Evolutionary conservation across 2,113 vertebrate species (phyloP).

Genomic region (Mormyrus iriodes): DNA sequence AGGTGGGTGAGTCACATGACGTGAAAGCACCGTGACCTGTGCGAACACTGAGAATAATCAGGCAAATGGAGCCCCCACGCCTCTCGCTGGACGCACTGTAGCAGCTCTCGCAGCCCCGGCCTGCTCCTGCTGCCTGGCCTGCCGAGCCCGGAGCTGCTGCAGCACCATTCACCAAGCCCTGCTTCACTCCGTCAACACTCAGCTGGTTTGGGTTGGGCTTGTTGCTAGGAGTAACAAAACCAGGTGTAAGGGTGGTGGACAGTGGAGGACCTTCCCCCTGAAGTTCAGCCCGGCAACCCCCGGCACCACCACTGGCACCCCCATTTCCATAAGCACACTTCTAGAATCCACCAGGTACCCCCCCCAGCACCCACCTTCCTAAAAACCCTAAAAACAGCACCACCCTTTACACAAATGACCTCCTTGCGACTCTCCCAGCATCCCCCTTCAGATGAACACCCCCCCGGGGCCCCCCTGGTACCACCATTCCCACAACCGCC

Average conservation of each 20-base stretch:
- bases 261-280: not conserved
- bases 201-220: conserved; percentile 99
- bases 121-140: conserved; percentile 48
- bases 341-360: too few relatives aligned
- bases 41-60: not conserved
- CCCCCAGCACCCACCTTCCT: too few relatives aligned
- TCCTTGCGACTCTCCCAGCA: too few relatives aligned
- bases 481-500: too few relatives aligned
- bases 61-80: not conserved
- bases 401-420: too few relatives aligned
- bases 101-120: conserved; percentile 95
- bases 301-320: too few relatives aligned
- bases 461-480: too few relatives aligned
- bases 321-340: too few relatives aligned
- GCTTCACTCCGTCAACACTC: conserved; percentile 77
- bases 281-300: not conserved
- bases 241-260: not conserved
- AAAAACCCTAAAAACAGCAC: too few relatives aligned
- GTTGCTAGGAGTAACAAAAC: conserved; percentile 65
- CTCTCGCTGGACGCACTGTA: conserved; percentile 64
- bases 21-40: not conserved
- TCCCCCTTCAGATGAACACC: too few relatives aligned
- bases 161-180: conserved; percentile 83
- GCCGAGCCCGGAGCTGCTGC: conserved; percentile 34
- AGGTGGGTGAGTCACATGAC: not conserved